Evolutionary conservation across 2,797 vertebrate species (phyloP).

Genomic region (Enteromius treurensis): DNA sequence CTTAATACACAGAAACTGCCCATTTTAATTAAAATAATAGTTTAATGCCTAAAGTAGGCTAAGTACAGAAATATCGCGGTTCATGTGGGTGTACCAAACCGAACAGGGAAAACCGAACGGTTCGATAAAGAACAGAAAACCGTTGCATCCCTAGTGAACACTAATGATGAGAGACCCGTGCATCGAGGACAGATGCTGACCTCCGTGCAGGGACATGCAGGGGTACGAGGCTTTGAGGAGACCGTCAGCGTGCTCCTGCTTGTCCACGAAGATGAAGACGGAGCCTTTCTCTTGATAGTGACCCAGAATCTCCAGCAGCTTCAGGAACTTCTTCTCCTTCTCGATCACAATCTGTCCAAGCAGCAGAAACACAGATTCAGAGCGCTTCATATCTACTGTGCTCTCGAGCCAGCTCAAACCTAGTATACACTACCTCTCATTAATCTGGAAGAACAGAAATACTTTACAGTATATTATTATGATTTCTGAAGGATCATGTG

Average conservation of each 20-base stretch:
- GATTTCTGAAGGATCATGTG: background rate
- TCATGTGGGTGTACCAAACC: too few species aligned
- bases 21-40: too few species aligned
- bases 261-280: constrained; percentile 98
- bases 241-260: constrained; percentile 94
- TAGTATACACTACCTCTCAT: background rate
- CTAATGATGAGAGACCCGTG: too few species aligned
- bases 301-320: constrained; percentile 94
- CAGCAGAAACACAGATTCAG: constrained; percentile 1
- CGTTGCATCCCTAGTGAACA: too few species aligned
- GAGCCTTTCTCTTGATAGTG: constrained; percentile 98
- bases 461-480: background rate
- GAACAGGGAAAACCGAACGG: too few species aligned
- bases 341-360: constrained; percentile 90
- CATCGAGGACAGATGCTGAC: background rate
- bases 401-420: background rate
- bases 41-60: too few species aligned
- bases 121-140: too few species aligned
- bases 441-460: background rate
- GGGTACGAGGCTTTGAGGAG: constrained; percentile 96
- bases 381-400: background rate
- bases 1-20: too few species aligned
- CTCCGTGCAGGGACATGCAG: constrained; percentile 98
- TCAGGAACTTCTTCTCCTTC: constrained; percentile 96
- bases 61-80: too few species aligned